A percentile compares a stretch with the other conserved stretches of the same genome.
Conservation (phyloP, 2,888 invertebrate genomes). For the Rhagonycha lutea region DNA sequence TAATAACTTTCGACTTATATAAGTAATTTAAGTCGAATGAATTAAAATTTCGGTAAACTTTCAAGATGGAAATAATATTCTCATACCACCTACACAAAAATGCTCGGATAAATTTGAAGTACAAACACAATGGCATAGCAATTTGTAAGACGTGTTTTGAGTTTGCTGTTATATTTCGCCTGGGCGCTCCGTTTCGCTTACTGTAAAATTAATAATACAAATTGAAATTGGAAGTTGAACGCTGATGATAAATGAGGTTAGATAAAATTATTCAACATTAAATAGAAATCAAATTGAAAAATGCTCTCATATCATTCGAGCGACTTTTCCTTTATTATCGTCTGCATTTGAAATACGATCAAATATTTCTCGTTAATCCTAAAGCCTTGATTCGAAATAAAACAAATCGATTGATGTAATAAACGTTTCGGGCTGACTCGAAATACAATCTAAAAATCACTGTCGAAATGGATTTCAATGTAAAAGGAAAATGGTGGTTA, state of each 20-base stretch:
- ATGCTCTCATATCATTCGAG: not conserved
- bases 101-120: conserved; percentile 10
- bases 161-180: conserved; percentile 3
- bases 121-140: conserved; percentile 12
- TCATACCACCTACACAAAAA: conserved; percentile 11
- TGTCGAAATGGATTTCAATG: not conserved
- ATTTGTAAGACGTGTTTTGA: conserved; percentile 14
- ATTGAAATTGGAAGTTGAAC: conserved; percentile 11
- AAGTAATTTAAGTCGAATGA: not conserved
- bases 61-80: not conserved
- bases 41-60: not conserved
- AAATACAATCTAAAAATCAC: not conserved
- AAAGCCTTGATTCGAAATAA: not conserved
- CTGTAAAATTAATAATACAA: conserved; percentile 15
- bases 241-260: conserved; percentile 16
- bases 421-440: not conserved
- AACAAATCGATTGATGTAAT: not conserved
- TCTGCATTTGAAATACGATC: not conserved
- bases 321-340: not conserved
- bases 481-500: not conserved
- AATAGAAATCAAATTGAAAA: conserved; percentile 9
- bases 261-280: conserved; percentile 7
- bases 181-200: conserved; percentile 6
- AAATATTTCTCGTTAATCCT: conserved; percentile 1
- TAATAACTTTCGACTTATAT: not conserved